Conservation (phyloP, 2,888 invertebrate species). For the Pinctada fucata region DNA sequence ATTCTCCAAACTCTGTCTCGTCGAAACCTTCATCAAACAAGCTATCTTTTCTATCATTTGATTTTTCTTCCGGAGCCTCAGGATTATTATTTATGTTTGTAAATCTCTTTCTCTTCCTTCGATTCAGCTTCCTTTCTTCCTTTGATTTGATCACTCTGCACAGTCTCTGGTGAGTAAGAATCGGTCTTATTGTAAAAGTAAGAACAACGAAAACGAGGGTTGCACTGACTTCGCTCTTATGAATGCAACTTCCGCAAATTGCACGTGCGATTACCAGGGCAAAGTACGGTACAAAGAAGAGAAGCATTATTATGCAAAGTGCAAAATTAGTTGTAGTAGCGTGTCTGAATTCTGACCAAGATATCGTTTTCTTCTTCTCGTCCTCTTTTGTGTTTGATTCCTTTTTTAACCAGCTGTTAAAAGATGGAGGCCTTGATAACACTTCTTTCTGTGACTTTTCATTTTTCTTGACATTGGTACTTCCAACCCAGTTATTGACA, state of each 20-base stretch:
- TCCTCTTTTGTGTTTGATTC: background rate
- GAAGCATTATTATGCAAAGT: constrained; percentile 12
- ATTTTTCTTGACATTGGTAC: background rate
- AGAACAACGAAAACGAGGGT: constrained; percentile 3
- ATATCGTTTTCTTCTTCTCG: background rate
- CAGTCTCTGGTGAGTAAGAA: background rate
- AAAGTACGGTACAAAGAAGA: constrained; percentile 23
- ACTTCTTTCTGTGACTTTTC: background rate
- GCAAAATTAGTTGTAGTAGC: constrained; percentile 3
- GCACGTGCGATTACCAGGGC: background rate
- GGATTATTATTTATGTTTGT: too few species aligned
- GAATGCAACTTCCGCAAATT: background rate
- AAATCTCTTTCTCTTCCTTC: background rate
- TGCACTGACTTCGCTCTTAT: constrained; percentile 10
- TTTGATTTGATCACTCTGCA: background rate
- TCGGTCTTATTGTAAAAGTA: constrained; percentile 9
- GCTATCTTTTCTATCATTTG: background rate
- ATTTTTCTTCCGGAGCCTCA: too few species aligned
- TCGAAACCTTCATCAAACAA: background rate
- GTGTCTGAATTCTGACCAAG: background rate
- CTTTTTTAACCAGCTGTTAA: background rate
- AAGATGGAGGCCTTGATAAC: background rate
- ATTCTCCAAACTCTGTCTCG: background rate
- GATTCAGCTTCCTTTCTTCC: background rate
- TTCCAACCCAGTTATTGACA: background rate